phyloP scores from a whole-genome alignment of 2,797 vertebrate species.

The Bovichtus diacanthus region DNA sequence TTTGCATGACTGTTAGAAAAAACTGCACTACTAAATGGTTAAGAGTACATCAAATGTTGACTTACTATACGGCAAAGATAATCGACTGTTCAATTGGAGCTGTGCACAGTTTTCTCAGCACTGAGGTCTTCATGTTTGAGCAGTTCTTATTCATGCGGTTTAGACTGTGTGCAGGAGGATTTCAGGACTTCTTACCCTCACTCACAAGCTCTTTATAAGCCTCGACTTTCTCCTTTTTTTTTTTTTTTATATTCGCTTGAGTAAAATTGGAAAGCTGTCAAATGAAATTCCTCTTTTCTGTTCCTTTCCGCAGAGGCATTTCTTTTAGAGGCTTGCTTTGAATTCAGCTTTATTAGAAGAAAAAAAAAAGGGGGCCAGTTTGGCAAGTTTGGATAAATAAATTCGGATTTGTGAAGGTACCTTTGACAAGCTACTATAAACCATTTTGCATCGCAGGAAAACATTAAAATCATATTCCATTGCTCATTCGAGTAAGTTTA shows the following conservation, averaged over 20 bases:
- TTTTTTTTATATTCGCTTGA: not conserved
- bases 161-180: slow-evolving; percentile 7
- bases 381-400: too few species aligned
- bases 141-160: slow-evolving; percentile 16
- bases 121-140: slow-evolving; percentile 13
- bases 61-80: slow-evolving; percentile 2
- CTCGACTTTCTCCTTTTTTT: too few species aligned
- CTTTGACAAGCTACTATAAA: not conserved
- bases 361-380: not conserved
- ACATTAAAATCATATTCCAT: not conserved
- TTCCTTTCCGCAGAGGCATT: not conserved
- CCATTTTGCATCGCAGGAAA: not conserved
- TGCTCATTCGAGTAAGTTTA: not conserved
- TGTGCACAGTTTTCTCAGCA: not conserved
- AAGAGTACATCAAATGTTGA: slow-evolving; percentile 7
- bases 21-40: not conserved
- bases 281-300: not conserved
- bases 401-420: too few species aligned
- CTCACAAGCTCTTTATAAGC: slow-evolving; percentile 3
- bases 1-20: slow-evolving; percentile 5
- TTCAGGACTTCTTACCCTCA: slow-evolving; percentile 1
- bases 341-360: not conserved
- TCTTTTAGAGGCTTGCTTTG: not conserved
- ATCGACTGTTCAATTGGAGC: not conserved
- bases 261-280: slow-evolving; percentile 21